Percentiles rank a stretch among this genome's conserved stretches.
These are phyloP conservation scores for Panonychus citri DNA, from an alignment of 1,140 invertebrate genomes.

Conservation along the genomic window DNA sequence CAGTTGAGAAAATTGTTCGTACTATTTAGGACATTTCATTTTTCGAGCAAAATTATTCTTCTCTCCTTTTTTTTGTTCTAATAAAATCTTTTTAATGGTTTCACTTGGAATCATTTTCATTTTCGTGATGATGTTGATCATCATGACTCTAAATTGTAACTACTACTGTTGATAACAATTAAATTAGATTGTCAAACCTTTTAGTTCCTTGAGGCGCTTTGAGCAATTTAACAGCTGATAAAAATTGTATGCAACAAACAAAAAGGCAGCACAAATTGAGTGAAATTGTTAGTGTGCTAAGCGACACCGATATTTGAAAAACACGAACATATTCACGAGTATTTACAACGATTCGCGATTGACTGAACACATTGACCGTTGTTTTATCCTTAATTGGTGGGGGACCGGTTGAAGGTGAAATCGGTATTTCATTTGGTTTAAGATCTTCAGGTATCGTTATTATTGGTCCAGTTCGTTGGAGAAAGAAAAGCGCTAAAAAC, in stretches of 20 bases:
- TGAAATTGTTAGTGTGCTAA: slow-evolving; percentile 61
- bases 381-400: neutral
- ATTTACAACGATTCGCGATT: slow-evolving; percentile 27
- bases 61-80: too few species aligned
- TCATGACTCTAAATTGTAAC: too few species aligned
- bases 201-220: slow-evolving; percentile 40
- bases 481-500: slow-evolving; percentile 53
- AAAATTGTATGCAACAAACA: slow-evolving; percentile 76
- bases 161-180: too few species aligned
- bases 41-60: too few species aligned
- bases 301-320: slow-evolving; percentile 64
- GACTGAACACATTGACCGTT: neutral
- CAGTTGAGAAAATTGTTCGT: too few species aligned
- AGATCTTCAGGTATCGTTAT: slow-evolving; percentile 13
- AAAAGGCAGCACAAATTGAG: slow-evolving; percentile 69
- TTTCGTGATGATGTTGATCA: too few species aligned
- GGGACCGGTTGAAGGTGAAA: neutral
- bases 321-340: slow-evolving; percentile 57
- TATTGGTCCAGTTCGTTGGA: slow-evolving; percentile 53
- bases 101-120: too few species aligned
- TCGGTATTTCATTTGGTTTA: slow-evolving; percentile 17
- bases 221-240: slow-evolving; percentile 70
- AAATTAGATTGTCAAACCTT: too few species aligned
- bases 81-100: too few species aligned
- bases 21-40: too few species aligned